Conservation (phyloP, 1,140 invertebrate genomes). For the Condylostylus longicornis region DNA sequence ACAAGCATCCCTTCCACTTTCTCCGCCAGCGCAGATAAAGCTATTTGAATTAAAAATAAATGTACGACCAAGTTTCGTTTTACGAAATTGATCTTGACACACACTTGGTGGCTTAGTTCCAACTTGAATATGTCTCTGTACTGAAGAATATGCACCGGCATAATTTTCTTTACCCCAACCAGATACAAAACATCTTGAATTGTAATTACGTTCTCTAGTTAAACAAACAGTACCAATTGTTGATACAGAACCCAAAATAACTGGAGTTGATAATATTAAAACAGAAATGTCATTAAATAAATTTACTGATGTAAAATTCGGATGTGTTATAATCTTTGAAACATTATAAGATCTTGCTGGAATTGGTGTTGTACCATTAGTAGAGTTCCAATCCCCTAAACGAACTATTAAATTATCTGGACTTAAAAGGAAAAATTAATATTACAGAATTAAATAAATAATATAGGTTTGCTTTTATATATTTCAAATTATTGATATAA, state of each 20-base stretch:
- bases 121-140: constrained; percentile 53
- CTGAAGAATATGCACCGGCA: constrained; percentile 48
- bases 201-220: constrained; percentile 41
- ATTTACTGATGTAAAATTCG: constrained; percentile 45
- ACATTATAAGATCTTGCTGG: constrained; percentile 43
- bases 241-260: constrained; percentile 40
- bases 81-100: constrained; percentile 45
- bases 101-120: constrained; percentile 42
- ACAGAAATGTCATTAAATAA: constrained; percentile 56
- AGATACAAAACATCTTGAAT: constrained; percentile 53
- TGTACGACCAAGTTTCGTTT: constrained; percentile 45
- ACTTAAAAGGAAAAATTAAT: constrained; percentile 1
- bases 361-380: constrained; percentile 41
- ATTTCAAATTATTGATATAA: too few species aligned
- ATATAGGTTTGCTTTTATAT: too few species aligned
- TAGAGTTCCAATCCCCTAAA: constrained; percentile 52
- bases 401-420: constrained; percentile 38
- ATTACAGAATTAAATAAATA: background rate
- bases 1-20: constrained; percentile 60
- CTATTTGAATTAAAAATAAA: constrained; percentile 47
- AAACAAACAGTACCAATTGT: constrained; percentile 60
- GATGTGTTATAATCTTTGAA: constrained; percentile 43
- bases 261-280: constrained; percentile 38
- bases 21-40: constrained; percentile 64
- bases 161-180: constrained; percentile 74